phyloP scores from a whole-genome alignment of 1,140 invertebrate species.

The Hormaphis cornu region DNA sequence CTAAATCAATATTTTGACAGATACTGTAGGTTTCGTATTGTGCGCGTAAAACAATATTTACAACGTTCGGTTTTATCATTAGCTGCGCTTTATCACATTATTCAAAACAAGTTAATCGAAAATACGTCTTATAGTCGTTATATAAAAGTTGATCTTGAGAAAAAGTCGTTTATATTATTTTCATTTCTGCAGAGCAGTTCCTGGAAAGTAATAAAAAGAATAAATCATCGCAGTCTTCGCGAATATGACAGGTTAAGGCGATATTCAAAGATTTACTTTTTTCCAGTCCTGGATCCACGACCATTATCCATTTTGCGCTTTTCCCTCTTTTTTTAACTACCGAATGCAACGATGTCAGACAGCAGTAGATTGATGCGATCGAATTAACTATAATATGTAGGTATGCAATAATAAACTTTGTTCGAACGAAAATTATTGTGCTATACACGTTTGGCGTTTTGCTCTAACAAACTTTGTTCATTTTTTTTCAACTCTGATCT shows the following conservation, averaged over 20 bases:
- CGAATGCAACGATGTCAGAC: background rate
- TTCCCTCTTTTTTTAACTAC: background rate
- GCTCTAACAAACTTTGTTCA: too few species aligned
- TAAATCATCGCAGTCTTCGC: slow-evolving; percentile 1
- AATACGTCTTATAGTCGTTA: background rate
- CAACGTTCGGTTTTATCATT: background rate
- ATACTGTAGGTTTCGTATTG: too few species aligned
- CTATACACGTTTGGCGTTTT: too few species aligned
- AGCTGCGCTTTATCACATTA: background rate
- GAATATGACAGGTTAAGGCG: slow-evolving; percentile 13
- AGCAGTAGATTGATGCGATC: slow-evolving; percentile 2
- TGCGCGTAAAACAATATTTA: too few species aligned
- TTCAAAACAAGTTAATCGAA: background rate
- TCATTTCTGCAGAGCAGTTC: background rate
- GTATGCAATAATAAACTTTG: background rate
- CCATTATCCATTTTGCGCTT: slow-evolving; percentile 6
- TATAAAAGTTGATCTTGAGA: background rate
- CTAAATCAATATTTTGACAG: too few species aligned
- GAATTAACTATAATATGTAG: background rate
- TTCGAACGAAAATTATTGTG: too few species aligned
- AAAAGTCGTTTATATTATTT: slow-evolving; percentile 20
- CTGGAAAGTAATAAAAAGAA: background rate
- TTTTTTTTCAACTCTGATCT: too few species aligned
- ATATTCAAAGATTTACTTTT: slow-evolving; percentile 23
- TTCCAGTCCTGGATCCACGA: background rate